Conservation (phyloP, 2,113 vertebrate species). For the Arizona elegans region DNA sequence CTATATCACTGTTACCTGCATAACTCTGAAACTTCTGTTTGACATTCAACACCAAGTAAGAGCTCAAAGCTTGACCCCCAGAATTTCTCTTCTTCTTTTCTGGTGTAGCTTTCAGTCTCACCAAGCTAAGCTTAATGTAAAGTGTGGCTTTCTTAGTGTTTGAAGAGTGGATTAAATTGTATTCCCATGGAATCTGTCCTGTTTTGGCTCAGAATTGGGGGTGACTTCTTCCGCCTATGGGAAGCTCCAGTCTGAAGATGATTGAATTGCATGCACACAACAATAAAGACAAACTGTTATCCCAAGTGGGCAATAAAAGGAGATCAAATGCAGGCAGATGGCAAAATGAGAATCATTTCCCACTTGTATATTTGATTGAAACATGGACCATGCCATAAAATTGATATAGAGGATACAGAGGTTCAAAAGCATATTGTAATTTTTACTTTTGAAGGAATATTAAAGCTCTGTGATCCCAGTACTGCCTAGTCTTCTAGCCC, state of each 20-base stretch:
- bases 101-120: not conserved
- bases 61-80: not conserved
- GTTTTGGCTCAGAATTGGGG: not conserved
- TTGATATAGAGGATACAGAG: not conserved
- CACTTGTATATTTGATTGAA: constrained; percentile 14
- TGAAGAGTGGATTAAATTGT: not conserved
- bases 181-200: not conserved
- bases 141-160: not conserved
- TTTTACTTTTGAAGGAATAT: constrained; percentile 29
- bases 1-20: not conserved
- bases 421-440: constrained; percentile 34
- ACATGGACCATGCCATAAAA: constrained; percentile 22
- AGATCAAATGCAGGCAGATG: not conserved
- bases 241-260: not conserved
- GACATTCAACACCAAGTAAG: not conserved
- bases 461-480: constrained; percentile 2
- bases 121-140: not conserved
- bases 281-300: not conserved
- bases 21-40: not conserved
- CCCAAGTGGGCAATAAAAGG: not conserved
- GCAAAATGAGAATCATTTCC: not conserved
- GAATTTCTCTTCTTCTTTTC: not conserved
- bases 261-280: not conserved
- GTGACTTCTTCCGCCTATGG: not conserved
- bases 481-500: constrained; percentile 19